A percentile compares a stretch with the other conserved stretches of the same genome.
Conservation (phyloP, 2,888 invertebrate species). For the Melipona bicolor region DNA sequence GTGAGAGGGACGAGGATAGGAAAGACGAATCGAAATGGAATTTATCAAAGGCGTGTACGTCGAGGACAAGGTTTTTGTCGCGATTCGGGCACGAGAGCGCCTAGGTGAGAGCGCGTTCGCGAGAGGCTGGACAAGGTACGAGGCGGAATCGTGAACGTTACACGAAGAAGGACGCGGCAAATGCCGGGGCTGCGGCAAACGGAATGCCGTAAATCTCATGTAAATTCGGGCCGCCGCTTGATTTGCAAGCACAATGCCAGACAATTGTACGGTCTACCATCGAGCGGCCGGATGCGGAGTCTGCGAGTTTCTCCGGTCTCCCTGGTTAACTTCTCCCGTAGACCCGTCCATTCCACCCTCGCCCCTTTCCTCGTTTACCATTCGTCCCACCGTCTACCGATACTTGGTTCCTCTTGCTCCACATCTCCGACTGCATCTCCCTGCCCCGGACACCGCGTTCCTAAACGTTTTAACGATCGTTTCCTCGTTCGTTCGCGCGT, state of each 20-base stretch:
- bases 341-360: conserved; percentile 13
- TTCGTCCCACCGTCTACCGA: conserved; percentile 11
- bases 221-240: conserved; percentile 81
- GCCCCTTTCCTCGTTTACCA: background rate
- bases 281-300: conserved; percentile 71
- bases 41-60: conserved; percentile 28
- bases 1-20: background rate
- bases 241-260: conserved; percentile 83
- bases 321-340: conserved; percentile 52
- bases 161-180: conserved; percentile 52
- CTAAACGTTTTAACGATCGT: conserved; percentile 50
- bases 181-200: conserved; percentile 70
- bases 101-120: conserved; percentile 16
- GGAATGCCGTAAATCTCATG: conserved; percentile 83
- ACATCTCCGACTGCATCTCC: conserved; percentile 6
- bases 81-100: background rate
- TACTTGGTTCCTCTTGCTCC: conserved; percentile 21
- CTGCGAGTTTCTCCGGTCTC: conserved; percentile 66
- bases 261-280: conserved; percentile 79
- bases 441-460: conserved; percentile 10
- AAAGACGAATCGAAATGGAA: conserved; percentile 22
- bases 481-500: conserved; percentile 25
- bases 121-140: conserved; percentile 26
- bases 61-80: conserved; percentile 25
- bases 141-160: conserved; percentile 47